Percentiles rank a stretch among this genome's conserved stretches.
phyloP scores from a whole-genome alignment of 2,797 vertebrate genomes.

The Dryobates pubescens region DNA sequence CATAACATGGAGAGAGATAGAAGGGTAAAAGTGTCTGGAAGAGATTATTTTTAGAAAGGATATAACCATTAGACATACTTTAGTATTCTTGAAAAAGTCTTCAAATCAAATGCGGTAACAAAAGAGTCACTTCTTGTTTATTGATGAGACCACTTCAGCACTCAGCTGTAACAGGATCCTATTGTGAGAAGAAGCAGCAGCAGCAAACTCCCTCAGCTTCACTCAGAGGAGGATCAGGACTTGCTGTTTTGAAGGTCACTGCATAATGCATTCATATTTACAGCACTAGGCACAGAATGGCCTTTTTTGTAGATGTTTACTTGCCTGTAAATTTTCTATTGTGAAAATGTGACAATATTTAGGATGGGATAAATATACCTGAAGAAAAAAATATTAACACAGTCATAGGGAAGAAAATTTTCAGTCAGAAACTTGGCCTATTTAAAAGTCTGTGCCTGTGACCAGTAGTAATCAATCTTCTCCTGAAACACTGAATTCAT shows the following conservation, averaged over 20 bases:
- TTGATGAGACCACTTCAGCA: slow-evolving; percentile 22
- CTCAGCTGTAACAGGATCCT: background rate
- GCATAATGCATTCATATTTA: slow-evolving; percentile 20
- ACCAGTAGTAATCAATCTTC: background rate
- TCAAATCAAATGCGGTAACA: slow-evolving; percentile 44
- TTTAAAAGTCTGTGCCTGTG: background rate
- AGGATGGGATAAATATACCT: background rate
- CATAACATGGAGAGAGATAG: background rate
- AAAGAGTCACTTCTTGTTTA: slow-evolving; percentile 52
- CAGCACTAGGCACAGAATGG: background rate
- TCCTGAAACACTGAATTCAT: background rate
- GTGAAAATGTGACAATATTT: background rate
- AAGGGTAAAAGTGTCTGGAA: slow-evolving; percentile 18
- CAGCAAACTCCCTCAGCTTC: slow-evolving; percentile 15
- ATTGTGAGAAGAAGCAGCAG: background rate
- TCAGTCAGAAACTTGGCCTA: background rate
- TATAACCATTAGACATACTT: slow-evolving; percentile 45
- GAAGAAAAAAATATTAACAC: background rate
- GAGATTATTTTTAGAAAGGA: slow-evolving; percentile 37
- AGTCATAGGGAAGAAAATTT: background rate
- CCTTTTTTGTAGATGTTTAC: background rate
- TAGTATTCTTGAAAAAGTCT: slow-evolving; percentile 22
- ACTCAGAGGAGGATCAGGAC: slow-evolving; percentile 6
- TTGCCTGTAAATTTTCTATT: background rate
- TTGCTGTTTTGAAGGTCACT: slow-evolving; percentile 36